Evolutionary conservation across 30 jellyfish, hydroid and myxozoan species (phyloP), one percentile per base, ranked within the genome.

Genomic region (Turritopsis rubra): DNA sequence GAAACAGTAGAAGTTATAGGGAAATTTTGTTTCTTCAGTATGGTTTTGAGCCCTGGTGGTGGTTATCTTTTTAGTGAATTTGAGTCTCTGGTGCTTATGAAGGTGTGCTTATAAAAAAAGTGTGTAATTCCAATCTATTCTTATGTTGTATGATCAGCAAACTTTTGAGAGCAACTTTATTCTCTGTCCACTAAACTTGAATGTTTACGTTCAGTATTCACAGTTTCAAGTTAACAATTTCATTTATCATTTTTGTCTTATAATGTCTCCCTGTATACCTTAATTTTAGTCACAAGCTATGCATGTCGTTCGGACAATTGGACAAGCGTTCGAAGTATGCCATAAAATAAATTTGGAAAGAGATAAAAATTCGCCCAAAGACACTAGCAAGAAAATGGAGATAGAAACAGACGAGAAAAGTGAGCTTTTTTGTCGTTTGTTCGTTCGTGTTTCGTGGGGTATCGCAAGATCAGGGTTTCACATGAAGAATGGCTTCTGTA

Each of bases 261-360:
- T n/a, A 27, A 8, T 21, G 60, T 75, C 22, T 16, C 83, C 13
- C 22, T 26, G 83, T 27, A 27, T 23, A 21, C 52, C 24, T 72
- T 0, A 72, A 18, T 22, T 65, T 80, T 53, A 92, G 98, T 85
- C 96, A 18, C 91, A 81, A 65, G 98, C 98, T 16, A 92, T 92
- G 98, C 87, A 85, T 29, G 85, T 88, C 24, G 98, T 92, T 5
- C 84, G 98, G 23, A 92, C 98, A 31, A 92, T 92, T 22, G 98
- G 98, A 25, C 98, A 92, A 53, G 98, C 98, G 26, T 92, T 92
- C 79, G 98, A 92, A 81, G 98, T 92, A 65, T 92, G 98, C 79
- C 98, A 92, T 79, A 92, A 88, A 78, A 79, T 92, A 53, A 92
- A 92, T 77, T 68, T 71, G 28, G 96, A 52, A 19, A 24, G 74